A percentile compares a stretch with the other conserved stretches of the same genome.
phyloP scores from a whole-genome alignment of 2,888 invertebrate species.

The Iphiclides podalirius region DNA sequence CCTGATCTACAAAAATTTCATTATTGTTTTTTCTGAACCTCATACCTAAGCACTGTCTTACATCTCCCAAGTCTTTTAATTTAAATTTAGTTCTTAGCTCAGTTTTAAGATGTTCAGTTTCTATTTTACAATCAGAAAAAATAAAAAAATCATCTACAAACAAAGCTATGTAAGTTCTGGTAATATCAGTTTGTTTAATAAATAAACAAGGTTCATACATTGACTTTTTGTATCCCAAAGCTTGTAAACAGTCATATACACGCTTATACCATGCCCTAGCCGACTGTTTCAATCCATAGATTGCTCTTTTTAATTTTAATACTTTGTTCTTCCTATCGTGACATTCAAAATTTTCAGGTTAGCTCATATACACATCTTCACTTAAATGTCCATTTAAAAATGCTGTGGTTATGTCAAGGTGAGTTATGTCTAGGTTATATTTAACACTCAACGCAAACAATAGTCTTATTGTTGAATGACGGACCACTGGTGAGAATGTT shows the following conservation, averaged over 20 bases:
- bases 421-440: slow-evolving; percentile 24
- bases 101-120: not conserved
- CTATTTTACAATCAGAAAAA: not conserved
- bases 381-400: slow-evolving; percentile 28
- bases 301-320: slow-evolving; percentile 29
- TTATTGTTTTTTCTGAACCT: too few species aligned
- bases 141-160: not conserved
- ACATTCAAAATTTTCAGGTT: slow-evolving; percentile 24
- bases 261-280: slow-evolving; percentile 24
- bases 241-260: not conserved
- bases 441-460: slow-evolving; percentile 25
- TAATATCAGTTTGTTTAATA: too few species aligned
- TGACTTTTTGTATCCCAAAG: too few species aligned
- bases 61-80: not conserved
- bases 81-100: not conserved
- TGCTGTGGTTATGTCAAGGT: slow-evolving; percentile 30
- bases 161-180: not conserved
- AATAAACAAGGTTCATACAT: too few species aligned
- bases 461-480: slow-evolving; percentile 26
- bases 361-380: slow-evolving; percentile 28
- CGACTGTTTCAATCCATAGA: slow-evolving; percentile 30
- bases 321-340: slow-evolving; percentile 24
- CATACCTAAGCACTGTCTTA: too few species aligned
- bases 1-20: too few species aligned
- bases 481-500: slow-evolving; percentile 30